Evolutionary conservation across 2,113 vertebrate species (phyloP).

Genomic region (Paradisaea rubra): DNA sequence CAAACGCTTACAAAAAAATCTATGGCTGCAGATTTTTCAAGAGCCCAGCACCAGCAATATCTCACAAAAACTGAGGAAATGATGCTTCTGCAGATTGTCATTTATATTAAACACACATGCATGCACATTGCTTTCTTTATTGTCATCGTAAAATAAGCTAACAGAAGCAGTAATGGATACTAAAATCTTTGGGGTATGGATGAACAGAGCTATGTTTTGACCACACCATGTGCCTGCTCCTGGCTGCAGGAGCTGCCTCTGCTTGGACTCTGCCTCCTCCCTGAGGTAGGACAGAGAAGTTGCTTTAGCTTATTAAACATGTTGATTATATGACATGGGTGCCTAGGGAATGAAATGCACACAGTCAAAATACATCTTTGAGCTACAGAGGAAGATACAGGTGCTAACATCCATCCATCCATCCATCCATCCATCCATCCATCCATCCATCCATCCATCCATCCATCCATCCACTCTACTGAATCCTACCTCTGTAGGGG

Average conservation of each 20-base stretch:
- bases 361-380: neutral
- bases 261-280: neutral
- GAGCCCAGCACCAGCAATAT: constrained; percentile 15
- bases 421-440: neutral
- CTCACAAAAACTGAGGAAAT: constrained; percentile 27
- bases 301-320: neutral
- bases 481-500: neutral
- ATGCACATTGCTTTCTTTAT: constrained; percentile 15
- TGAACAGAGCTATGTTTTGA: neutral
- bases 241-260: neutral
- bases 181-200: neutral
- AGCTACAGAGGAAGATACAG: neutral
- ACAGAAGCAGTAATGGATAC: constrained; percentile 1
- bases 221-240: neutral
- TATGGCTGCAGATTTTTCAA: constrained; percentile 17
- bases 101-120: constrained; percentile 52
- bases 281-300: neutral
- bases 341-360: neutral
- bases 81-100: constrained; percentile 52
- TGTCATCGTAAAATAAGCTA: constrained; percentile 40
- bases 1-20: neutral
- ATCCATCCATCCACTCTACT: neutral
- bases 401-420: neutral
- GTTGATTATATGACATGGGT: neutral
- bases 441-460: neutral